A percentile compares a stretch with the other conserved stretches of the same genome.
Conservation (phyloP, 2,797 vertebrate genomes). For the Rhabdophis nuchalis region DNA sequence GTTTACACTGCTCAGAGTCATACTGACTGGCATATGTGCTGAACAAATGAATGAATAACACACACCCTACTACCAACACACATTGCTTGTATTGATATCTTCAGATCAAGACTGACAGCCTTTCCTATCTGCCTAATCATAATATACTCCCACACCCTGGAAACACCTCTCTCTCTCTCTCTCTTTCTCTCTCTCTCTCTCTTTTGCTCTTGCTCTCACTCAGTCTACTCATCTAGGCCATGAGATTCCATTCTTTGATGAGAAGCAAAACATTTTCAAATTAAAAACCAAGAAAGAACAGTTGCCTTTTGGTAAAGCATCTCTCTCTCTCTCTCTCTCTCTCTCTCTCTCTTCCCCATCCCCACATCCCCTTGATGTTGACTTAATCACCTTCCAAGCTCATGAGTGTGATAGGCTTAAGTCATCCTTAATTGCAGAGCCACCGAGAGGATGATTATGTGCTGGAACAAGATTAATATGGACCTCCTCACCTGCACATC, state of each 20-base stretch:
- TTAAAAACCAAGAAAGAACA: neutral
- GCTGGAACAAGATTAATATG: no score
- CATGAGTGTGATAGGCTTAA: neutral
- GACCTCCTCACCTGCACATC: no score
- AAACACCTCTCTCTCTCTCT: neutral
- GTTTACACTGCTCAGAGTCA: neutral
- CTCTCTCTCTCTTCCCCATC: no score
- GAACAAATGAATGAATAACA: neutral
- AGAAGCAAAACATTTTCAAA: neutral
- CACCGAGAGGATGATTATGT: no score
- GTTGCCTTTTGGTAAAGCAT: neutral
- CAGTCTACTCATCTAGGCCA: neutral
- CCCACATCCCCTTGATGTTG: neutral
- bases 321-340: neutral
- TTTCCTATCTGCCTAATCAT: neutral
- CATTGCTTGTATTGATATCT: neutral
- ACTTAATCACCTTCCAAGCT: neutral
- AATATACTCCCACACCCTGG: neutral
- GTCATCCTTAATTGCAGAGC: neutral
- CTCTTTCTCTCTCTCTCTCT: neutral
- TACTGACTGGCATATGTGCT: neutral
- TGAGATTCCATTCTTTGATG: no score
- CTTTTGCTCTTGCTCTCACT: rapidly evolving
- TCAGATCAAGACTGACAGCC: neutral
- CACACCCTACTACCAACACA: neutral